Evolutionary conservation across 2,888 invertebrate genomes (phyloP).

Genomic region (Drosophila multiciliata): DNA sequence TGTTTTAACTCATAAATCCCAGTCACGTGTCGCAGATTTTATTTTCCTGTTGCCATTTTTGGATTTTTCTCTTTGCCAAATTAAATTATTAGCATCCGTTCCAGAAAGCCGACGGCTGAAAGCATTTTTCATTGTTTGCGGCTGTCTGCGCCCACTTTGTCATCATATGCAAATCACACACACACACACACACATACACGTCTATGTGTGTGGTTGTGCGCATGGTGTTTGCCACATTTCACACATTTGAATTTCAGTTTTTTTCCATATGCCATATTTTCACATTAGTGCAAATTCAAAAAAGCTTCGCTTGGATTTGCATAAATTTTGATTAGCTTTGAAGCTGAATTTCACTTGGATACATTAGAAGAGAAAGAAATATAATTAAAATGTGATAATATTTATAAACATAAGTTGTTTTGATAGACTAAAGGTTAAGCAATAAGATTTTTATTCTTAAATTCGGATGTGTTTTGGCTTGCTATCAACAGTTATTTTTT

Average conservation of each 20-base stretch:
- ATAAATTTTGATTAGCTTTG: conserved; percentile 67
- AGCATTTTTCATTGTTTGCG: conserved; percentile 79
- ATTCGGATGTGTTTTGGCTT: background rate
- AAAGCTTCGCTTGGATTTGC: conserved; percentile 52
- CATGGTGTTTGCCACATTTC: conserved; percentile 56
- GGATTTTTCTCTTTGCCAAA: conserved; percentile 48
- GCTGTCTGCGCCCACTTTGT: conserved; percentile 76
- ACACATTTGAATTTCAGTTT: conserved; percentile 72
- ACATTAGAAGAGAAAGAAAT: background rate
- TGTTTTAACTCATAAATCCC: conserved; percentile 66
- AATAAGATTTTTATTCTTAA: background rate
- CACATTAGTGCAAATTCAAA: conserved; percentile 68
- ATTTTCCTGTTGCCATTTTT: conserved; percentile 20
- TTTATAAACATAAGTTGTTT: background rate
- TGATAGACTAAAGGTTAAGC: background rate
- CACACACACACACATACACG: background rate
- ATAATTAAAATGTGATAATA: background rate
- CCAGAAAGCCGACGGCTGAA: conserved; percentile 54
- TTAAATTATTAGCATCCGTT: conserved; percentile 66
- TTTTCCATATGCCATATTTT: conserved; percentile 69
- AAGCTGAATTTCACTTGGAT: conserved; percentile 39
- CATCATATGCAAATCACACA: conserved; percentile 66
- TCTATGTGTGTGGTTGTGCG: conserved; percentile 19
- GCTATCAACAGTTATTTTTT: background rate
- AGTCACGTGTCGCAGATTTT: conserved; percentile 63